These are phyloP conservation scores for Penelope pileata DNA, from an alignment of 2,113 vertebrate species.

Conservation along the genomic window DNA sequence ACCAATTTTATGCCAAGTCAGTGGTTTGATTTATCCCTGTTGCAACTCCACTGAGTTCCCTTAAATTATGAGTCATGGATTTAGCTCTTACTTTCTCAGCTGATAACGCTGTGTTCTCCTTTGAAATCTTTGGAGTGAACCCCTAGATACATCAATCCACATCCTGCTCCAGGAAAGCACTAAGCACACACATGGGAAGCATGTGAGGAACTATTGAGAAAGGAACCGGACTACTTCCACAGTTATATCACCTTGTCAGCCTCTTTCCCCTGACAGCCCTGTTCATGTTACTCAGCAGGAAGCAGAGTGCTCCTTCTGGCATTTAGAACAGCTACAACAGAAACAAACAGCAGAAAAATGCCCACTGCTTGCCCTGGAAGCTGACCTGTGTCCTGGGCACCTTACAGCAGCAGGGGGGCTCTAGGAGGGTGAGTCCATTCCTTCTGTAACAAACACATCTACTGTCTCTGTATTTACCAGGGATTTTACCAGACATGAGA, in stretches of 20 bases:
- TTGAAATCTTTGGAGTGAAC: neutral
- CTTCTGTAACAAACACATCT: accelerated
- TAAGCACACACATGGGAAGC: neutral
- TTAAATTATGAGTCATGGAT: neutral
- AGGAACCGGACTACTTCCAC: neutral
- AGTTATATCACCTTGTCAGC: neutral
- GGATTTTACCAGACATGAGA: neutral
- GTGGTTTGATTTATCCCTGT: neutral
- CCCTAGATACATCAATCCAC: neutral
- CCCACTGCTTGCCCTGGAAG: neutral
- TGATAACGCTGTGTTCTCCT: neutral
- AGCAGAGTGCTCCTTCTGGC: neutral
- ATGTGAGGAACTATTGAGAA: accelerated
- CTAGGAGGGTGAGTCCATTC: accelerated
- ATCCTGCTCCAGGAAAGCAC: neutral
- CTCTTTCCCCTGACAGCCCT: neutral
- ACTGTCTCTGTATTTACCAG: neutral
- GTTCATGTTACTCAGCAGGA: neutral
- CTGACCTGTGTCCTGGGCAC: neutral
- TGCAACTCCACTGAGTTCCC: neutral
- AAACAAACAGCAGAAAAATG: neutral
- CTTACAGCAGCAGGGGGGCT: neutral
- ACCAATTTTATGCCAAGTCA: neutral
- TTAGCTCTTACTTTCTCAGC: neutral
- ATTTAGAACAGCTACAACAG: neutral